A percentile compares a stretch with the other conserved stretches of the same genome.
Evolutionary conservation across 2,888 invertebrate species (phyloP).

Genomic region (Andrena bicolor): DNA sequence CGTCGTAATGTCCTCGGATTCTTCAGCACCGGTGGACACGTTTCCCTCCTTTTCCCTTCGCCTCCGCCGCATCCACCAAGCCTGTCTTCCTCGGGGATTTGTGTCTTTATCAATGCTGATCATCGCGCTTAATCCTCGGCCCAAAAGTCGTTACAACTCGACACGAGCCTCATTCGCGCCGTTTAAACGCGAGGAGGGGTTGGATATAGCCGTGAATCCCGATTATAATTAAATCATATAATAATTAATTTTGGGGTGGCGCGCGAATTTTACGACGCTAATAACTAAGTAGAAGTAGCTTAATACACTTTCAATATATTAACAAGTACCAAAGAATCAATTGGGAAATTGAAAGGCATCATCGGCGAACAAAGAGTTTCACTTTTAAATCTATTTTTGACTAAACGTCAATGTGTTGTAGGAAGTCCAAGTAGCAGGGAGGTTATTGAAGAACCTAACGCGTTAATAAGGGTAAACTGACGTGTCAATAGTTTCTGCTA

Average conservation of each 20-base stretch:
- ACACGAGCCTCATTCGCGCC: conserved; percentile 61
- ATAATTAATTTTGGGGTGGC: conserved; percentile 7
- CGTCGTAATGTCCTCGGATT: conserved; percentile 73
- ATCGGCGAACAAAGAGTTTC: neutral
- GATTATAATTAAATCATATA: conserved; percentile 35
- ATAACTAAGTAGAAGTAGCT: neutral
- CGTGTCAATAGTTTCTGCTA: conserved; percentile 8
- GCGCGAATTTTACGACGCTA: neutral
- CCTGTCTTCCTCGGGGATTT: conserved; percentile 54
- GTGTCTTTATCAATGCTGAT: conserved; percentile 66
- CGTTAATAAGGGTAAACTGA: conserved; percentile 33
- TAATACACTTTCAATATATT: neutral
- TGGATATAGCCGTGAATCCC: neutral
- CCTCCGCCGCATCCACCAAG: conserved; percentile 35
- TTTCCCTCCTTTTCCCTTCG: conserved; percentile 38
- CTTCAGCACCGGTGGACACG: conserved; percentile 70
- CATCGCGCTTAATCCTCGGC: conserved; percentile 70
- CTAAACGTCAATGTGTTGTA: neutral
- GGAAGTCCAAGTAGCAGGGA: neutral
- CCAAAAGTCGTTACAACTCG: conserved; percentile 68
- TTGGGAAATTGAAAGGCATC: too few relatives aligned
- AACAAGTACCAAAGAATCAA: neutral
- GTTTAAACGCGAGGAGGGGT: conserved; percentile 33
- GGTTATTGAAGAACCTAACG: conserved; percentile 2
- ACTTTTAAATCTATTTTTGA: neutral